phyloP scores from a whole-genome alignment of 2,888 invertebrate genomes.

The Phortica okadai region DNA sequence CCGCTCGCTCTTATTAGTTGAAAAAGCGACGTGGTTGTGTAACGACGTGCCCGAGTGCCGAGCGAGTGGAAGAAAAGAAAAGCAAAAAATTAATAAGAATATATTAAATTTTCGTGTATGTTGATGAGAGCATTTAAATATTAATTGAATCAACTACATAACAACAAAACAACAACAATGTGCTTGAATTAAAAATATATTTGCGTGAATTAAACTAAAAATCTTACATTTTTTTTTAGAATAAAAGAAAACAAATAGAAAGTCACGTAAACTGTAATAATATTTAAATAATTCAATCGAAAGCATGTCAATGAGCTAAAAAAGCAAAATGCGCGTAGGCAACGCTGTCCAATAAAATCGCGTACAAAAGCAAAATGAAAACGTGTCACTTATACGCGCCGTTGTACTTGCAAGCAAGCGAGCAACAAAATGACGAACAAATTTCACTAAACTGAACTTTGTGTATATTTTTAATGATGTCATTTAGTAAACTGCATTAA shows the following conservation, averaged over 20 bases:
- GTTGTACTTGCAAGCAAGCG: slow-evolving; percentile 44
- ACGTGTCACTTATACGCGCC: slow-evolving; percentile 52
- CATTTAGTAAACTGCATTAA: background rate
- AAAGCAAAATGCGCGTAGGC: slow-evolving; percentile 22
- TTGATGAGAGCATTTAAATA: slow-evolving; percentile 16
- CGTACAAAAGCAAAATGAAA: slow-evolving; percentile 28
- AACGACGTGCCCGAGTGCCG: slow-evolving; percentile 59
- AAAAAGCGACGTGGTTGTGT: slow-evolving; percentile 73
- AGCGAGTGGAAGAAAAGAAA: background rate
- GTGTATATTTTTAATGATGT: slow-evolving; percentile 11
- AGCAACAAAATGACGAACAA: slow-evolving; percentile 32
- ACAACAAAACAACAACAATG: no score
- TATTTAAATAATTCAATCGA: slow-evolving; percentile 23
- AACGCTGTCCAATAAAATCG: slow-evolving; percentile 1
- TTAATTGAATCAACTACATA: background rate
- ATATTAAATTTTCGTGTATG: slow-evolving; percentile 36
- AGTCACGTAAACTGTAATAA: slow-evolving; percentile 21
- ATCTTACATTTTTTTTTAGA: no score
- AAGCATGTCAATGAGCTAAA: slow-evolving; percentile 24
- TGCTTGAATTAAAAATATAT: background rate
- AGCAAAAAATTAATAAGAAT: slow-evolving; percentile 1
- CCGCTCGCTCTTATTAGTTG: slow-evolving; percentile 54
- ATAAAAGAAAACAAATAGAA: slow-evolving; percentile 19
- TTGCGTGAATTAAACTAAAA: background rate
- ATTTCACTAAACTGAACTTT: background rate